phyloP scores from a whole-genome alignment of 1,140 invertebrate genomes.

The Drosophila serrata region DNA sequence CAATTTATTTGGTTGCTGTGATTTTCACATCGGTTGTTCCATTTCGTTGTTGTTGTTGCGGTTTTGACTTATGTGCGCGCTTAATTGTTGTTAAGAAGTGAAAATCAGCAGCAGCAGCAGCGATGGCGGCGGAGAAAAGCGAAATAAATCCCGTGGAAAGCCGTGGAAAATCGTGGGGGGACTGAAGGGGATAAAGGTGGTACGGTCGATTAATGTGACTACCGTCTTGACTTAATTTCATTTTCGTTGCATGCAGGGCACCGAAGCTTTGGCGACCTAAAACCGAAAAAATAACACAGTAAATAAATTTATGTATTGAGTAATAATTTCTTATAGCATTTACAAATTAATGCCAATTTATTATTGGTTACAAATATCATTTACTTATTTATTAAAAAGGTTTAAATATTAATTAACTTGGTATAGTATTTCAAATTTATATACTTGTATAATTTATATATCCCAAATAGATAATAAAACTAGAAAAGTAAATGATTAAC shows the following conservation, averaged over 20 bases:
- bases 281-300: slow-evolving; percentile 19
- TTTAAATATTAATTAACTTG: background rate
- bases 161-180: slow-evolving; percentile 60
- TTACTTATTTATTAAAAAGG: background rate
- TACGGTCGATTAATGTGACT: slow-evolving; percentile 77
- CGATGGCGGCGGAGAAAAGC: slow-evolving; percentile 43
- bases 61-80: slow-evolving; percentile 80
- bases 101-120: slow-evolving; percentile 73
- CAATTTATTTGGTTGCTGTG: slow-evolving; percentile 39
- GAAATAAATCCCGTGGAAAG: slow-evolving; percentile 71
- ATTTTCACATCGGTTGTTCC: slow-evolving; percentile 71
- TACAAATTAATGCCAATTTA: background rate
- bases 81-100: slow-evolving; percentile 84
- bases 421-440: too few species aligned
- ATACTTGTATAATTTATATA: too few species aligned
- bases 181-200: background rate
- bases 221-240: slow-evolving; percentile 81
- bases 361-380: background rate
- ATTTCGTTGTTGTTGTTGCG: slow-evolving; percentile 74
- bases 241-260: slow-evolving; percentile 71
- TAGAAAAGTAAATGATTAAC: too few species aligned
- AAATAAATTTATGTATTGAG: background rate
- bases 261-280: slow-evolving; percentile 56
- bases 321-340: too few species aligned
- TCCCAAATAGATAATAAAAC: too few species aligned